Evolutionary conservation across 2,797 vertebrate species (phyloP), one percentile per base, ranked within the genome.

Genomic region (Esox masquinongy): DNA sequence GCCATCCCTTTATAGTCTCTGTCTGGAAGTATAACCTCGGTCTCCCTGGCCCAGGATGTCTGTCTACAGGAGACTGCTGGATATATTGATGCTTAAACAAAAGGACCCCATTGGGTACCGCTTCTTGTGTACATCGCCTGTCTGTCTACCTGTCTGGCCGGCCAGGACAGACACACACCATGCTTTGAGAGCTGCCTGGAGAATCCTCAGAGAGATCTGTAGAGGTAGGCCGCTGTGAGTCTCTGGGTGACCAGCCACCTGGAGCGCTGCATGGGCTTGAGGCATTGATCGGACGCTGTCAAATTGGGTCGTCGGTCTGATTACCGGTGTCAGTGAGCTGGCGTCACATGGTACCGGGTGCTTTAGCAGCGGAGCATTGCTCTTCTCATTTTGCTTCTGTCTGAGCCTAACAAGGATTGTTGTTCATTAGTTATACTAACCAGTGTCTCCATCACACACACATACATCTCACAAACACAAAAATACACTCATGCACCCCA

Each of bases 261-360:
- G 71, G 68, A 86, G 88, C 75, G 49, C 86, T 84, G 74, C 77
- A 56, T 84, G 87, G 87, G 87, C 90, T 81, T 87, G 81, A 90
- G 85, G 81, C 92, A 93, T 93, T 88, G 93, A 94, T 92, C 85
- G 88, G 82, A 75, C 47, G 22, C n/a, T 11, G n/a, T 82, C 14
- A 89, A 92, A 92, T 91, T 92, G 91, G 90, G 93, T 92, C 86
- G 92, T 84, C 74, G 83, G 76, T 67, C 88, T 91, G 90, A 93
- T 93, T 93, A 92, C 89, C 87, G 90, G 89, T 92, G 91, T 91
- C 90, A 86, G 91, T 63, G 82, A 90, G 89, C 4, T 26, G 51
- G 34, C 56, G 75, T 87, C 92, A 90, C 85, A 83, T 86, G 89
- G 53, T 19, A 22, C n/a, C 7, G 53, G 9, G 90, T 89, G 90